Base-by-base conservation (phyloP, 2,888 invertebrate species). In the Rugalucina vietnamica region DNA sequence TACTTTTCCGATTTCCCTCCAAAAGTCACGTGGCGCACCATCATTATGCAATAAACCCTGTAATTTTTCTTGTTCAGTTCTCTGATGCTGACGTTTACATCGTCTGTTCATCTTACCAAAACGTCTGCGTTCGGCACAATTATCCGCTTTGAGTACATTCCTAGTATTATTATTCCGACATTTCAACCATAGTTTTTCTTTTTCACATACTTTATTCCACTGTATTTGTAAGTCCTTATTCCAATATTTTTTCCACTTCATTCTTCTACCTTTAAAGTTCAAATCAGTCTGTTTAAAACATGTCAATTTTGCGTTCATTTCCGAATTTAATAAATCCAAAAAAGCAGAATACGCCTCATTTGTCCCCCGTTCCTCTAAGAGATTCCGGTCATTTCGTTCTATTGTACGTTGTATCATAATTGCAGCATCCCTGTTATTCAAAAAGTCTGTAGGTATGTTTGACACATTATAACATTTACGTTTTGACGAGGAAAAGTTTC, bases 1-100 rank as follows among this genome's bases (percentile, higher is more conserved):
- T 69, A 69, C 5, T 27, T 69, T 69, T 27, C 69, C 69, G 24
- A 69, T 69, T 27, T 69, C 69, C 29, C 29, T 69, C 69, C 69
- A 69, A 21, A 69, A 69, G 21, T 69, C 69, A 69, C 69, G 29
- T 5, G 27, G n/a, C 5, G 21, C 29, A 10, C 2, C n/a, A 36
- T 69, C 36, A 10, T 5, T 34, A 14, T 69, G 8, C 5, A 69
- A 21, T 69, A 69, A 21, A 24, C 29, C 32, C 3, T 32, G 8
- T 32, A 69, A 27, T 69, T 36, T 69, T 32, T 69, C 69, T 36
- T 69, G 69, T 69, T 69, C 69, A 5, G 14, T 5, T 36, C 32
- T 69, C 21, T 10, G 69, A 10, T 27, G 69, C 29, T 69, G 32
- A 3, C 69, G 69, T 24, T 69, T 69, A 36, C 29, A 69, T 4